Base-by-base conservation (phyloP, 2,888 invertebrate species). In the Drosophila pseudotalamancana region DNA sequence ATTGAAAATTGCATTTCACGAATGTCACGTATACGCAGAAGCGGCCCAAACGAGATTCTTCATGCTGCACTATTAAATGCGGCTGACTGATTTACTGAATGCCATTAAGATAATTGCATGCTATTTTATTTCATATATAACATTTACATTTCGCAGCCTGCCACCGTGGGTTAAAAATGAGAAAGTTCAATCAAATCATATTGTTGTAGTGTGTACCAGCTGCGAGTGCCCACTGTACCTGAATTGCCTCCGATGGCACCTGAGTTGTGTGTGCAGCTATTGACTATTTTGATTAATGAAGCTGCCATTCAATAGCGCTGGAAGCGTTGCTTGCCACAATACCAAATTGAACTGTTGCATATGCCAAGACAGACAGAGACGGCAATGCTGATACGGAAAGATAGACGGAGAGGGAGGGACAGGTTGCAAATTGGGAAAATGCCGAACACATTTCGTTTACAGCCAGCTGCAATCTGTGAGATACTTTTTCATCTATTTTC, bases 331-430 rank as follows among this genome's bases (percentile, higher is more conserved):
- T 56, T 57, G 61, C 54, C 46, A 66, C 64, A 70, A 55, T 68
- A 60, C 53, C 67, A 75, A 85, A 87, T 87, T 81, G 86, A 85
- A 63, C 86, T 82, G 81, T 85, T 81, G 68, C 72, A 80, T 64
- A 59, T 70, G 45, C 56, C 61, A 43, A 45, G 39, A 29, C 34
- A 25, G 19, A 37, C 6, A 27, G 25, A 29, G 37, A 23, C n/a
- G 34, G 21, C 16, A 32, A 14, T 1, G 16, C 31, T 5, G 12
- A n/a, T 8, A 16, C 11, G 4, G 3, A 12, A 6, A 14, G 14
- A 23, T 18, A 14, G 25, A 2, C 3, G n/a, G 46, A 19, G 23
- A 12, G 5, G 23, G 16, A 9, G 11, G 2, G 18, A 2, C n/a
- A 34, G 35, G 34, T 12, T 40, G 43, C 64, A 79, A 86, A 83